Evolutionary conservation across 2,888 invertebrate genomes (phyloP), one percentile per base, ranked within the genome.

Genomic region (Theodoxus fluviatilis): DNA sequence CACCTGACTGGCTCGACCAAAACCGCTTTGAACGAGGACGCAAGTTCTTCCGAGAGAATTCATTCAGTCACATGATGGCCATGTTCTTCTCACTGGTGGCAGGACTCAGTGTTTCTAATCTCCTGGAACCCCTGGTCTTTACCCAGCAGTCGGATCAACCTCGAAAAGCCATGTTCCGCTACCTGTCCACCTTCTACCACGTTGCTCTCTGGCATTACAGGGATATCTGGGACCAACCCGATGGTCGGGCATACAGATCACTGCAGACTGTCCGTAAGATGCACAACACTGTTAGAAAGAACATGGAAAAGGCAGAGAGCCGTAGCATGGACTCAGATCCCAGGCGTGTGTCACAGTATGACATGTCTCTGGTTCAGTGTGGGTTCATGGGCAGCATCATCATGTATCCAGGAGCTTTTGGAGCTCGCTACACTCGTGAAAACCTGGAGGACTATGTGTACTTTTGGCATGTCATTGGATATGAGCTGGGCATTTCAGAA

Each of bases 291-390:
- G 87, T 88, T 73, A 88, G 90, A 38, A 83, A 82, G 9, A 83
- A 88, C 15, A 77, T 89, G 76, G 69, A 43, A 31, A 67, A 35
- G 15, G 28, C 2, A 18, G 25, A 18, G 38, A 28, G 40, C 40
- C 33, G 18, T 0, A 22, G 15, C 12, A 33, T 33, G n/a, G 7
- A 31, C 7, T 33, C 28, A 37, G 4, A 28, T 1, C n/a, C n/a
- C 25, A 59, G 77, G 7, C 88, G 89, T 47, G 91, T 95, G 43
- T 91, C 92, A 0, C 96, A 96, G 85, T 90, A 92, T 75, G 95
- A 95, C 83, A 91, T 96, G 90, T 93, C 93, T 0, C 85, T 95
- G 12, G 94, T 95, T 0, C 94, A 94, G 86, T 94, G 94, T 83
- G 95, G 94, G 2, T 96, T 96, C 84, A 90, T 95, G 83, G 95